Conservation (phyloP, 2,113 vertebrate genomes). For the Cyprinodon brontotheroides region DNA sequence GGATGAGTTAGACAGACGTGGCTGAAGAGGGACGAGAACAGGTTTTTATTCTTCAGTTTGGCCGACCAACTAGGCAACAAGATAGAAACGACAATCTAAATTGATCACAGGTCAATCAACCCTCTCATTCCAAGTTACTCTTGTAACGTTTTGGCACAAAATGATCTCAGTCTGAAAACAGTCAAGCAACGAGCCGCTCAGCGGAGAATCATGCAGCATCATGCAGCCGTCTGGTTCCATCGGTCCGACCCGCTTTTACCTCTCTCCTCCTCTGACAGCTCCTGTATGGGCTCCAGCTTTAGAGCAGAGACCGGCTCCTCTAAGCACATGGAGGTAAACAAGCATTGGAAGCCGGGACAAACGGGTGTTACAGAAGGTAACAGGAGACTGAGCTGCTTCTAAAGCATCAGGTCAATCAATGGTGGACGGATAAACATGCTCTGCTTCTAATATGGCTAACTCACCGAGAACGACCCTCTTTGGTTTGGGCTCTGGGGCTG, state of each 20-base stretch:
- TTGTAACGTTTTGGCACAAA: slow-evolving; percentile 5
- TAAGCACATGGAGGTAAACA: slow-evolving; percentile 62
- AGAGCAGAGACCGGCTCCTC: slow-evolving; percentile 85
- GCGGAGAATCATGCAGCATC: slow-evolving; percentile 63
- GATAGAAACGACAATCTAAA: slow-evolving; percentile 2
- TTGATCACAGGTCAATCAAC: not conserved
- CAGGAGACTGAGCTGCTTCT: not conserved
- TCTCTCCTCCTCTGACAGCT: slow-evolving; percentile 96
- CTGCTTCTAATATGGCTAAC: slow-evolving; percentile 46
- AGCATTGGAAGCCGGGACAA: slow-evolving; percentile 36
- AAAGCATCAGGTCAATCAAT: slow-evolving; percentile 1
- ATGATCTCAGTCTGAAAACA: slow-evolving; percentile 2
- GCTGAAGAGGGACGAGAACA: slow-evolving; percentile 34
- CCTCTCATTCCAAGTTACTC: not conserved
- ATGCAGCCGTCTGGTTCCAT: slow-evolving; percentile 50
- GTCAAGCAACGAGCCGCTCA: not conserved
- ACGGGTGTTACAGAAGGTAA: slow-evolving; percentile 25
- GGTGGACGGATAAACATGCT: slow-evolving; percentile 39
- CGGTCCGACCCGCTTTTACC: slow-evolving; percentile 75
- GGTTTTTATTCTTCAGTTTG: not conserved
- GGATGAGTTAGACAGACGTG: not conserved
- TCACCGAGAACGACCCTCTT: slow-evolving; percentile 80
- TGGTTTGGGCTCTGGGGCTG: slow-evolving; percentile 72
- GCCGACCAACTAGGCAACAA: slow-evolving; percentile 16
- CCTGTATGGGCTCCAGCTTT: slow-evolving; percentile 94